phyloP scores from a whole-genome alignment of 2,113 vertebrate species.

The Spea multiplicata region DNA sequence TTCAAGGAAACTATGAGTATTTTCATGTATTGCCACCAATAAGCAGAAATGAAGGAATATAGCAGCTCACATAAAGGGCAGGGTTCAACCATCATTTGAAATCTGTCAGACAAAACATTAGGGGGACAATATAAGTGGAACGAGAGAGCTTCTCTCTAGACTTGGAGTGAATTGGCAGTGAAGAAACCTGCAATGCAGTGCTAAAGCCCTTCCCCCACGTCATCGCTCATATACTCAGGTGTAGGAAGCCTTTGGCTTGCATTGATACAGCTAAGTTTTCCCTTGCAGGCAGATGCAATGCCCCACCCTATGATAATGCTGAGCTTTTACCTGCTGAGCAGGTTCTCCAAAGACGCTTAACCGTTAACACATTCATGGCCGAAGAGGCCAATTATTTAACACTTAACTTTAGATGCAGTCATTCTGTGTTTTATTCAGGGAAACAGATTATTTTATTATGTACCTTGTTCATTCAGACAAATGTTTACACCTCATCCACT shows the following conservation, averaged over 20 bases:
- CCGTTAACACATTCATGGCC: conserved; percentile 21
- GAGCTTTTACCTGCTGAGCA: conserved; percentile 27
- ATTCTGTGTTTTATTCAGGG: neutral
- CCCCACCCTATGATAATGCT: conserved; percentile 31
- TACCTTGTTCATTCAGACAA: no score
- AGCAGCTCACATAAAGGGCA: neutral
- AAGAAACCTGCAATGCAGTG: conserved; percentile 36
- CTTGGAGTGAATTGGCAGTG: neutral
- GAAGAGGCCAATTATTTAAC: neutral
- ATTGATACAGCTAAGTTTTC: conserved; percentile 10
- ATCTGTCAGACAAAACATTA: neutral
- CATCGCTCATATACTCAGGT: conserved; percentile 33
- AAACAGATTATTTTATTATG: neutral
- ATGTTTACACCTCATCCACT: no score
- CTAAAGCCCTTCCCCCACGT: conserved; percentile 36
- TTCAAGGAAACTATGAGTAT: no score
- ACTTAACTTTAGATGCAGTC: neutral
- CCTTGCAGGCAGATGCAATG: conserved; percentile 11
- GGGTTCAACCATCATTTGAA: neutral
- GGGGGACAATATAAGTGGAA: neutral
- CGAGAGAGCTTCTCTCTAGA: neutral
- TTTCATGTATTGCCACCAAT: no score
- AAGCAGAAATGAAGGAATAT: neutral
- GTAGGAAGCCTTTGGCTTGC: neutral
- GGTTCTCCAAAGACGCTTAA: conserved; percentile 5